Evolutionary conservation across 2,113 vertebrate genomes (phyloP).

Genomic region (Mirounga angustirostris): DNA sequence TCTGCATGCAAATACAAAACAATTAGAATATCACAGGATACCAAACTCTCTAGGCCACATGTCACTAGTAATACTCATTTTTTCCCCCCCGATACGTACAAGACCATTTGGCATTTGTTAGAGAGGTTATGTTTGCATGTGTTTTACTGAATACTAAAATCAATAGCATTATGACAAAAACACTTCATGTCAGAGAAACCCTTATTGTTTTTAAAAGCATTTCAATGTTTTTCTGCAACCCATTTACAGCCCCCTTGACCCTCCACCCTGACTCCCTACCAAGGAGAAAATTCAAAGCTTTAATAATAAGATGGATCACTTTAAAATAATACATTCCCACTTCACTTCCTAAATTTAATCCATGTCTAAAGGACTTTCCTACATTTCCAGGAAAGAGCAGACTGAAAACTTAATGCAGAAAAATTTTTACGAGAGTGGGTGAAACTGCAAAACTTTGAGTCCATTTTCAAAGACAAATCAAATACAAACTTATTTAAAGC

Average conservation of each 20-base stretch:
- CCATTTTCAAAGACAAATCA: background rate
- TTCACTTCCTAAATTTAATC: constrained; percentile 34
- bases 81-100: background rate
- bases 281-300: background rate
- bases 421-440: background rate
- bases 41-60: background rate
- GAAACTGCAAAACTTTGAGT: background rate
- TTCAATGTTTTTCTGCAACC: background rate
- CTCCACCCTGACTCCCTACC: too few relatives aligned
- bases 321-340: background rate
- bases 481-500: background rate
- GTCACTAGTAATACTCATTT: constrained; percentile 42
- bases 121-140: background rate
- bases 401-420: background rate
- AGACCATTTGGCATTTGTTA: constrained; percentile 14
- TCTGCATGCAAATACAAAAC: constrained; percentile 19
- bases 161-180: constrained; percentile 25
- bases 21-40: constrained; percentile 22
- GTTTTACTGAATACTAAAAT: constrained; percentile 19
- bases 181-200: constrained; percentile 11
- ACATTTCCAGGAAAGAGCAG: background rate
- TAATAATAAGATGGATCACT: background rate
- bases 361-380: background rate
- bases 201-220: background rate
- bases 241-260: background rate